Base-by-base conservation (phyloP, 2,113 vertebrate species). In the Menidia beryllina region DNA sequence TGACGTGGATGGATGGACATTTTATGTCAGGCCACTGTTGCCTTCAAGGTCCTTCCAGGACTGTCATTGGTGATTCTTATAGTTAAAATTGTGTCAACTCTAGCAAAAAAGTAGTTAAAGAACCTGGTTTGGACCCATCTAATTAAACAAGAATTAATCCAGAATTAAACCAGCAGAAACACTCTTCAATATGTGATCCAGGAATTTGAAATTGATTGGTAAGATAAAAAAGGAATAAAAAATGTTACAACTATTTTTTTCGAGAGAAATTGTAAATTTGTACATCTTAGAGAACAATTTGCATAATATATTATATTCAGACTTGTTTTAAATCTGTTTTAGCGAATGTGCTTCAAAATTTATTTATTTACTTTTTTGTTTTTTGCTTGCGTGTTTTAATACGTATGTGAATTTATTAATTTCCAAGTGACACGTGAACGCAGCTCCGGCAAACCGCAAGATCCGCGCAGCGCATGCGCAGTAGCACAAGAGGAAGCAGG, bases 401-500 rank as follows among this genome's bases (percentile, higher is more conserved):
- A 62, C 23, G 10, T 8, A 34, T 4, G 10, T 6, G 11, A 21
- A 43, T 3, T 0, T 7, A 1, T 0, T 20, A 19, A 13, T 82
- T 83, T 26, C 24, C 64, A 3, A n/a, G 20, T 19, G 48, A 49
- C 21, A 68, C 51, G 0, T 65, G 82, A 89, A 89, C 48, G 87
- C 76, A 79, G 20, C 79, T 2, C 20, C 1, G 13, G 5, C 45
- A 14, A 56, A 55, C 19, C 0, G 48, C 9, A 36, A 17, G 13
- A 5, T 39, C 21, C 6, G 7, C 47, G 9, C 0, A 0, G 81
- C 79, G 90, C 93, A 90, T 87, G 91, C 88, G 82, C 43, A 41
- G 1, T 57, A 4, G 9, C 13, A 19, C 1, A 85, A 71, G 3
- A 85, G 88, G 91, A 93, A 93, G 92, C 71, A 13, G 52, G 10